Evolutionary conservation across 2,888 invertebrate genomes (phyloP).

Genomic region (Sphecodes monilicornis): DNA sequence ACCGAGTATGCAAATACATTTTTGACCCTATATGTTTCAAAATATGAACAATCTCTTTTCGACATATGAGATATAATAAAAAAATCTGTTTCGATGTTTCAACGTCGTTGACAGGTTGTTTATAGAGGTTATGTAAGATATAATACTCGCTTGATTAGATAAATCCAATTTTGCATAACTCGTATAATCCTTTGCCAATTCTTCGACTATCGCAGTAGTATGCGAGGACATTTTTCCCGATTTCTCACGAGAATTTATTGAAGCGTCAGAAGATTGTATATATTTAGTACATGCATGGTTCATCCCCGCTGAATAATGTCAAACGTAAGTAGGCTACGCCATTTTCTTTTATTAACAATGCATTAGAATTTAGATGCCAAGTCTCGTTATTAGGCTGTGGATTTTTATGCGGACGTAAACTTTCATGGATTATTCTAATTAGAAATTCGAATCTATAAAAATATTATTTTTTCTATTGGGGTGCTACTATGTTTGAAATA

Average conservation of each 20-base stretch:
- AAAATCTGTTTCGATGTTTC: neutral
- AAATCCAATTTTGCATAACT: slow-evolving; percentile 79
- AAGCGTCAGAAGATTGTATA: neutral
- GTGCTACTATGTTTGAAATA: neutral
- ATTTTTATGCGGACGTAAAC: neutral
- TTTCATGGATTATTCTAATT: neutral
- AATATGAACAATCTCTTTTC: neutral
- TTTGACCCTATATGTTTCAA: neutral
- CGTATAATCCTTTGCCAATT: slow-evolving; percentile 80
- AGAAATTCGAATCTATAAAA: neutral
- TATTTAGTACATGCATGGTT: slow-evolving; percentile 20
- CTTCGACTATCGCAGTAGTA: slow-evolving; percentile 73
- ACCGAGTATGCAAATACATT: neutral
- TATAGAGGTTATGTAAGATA: slow-evolving; percentile 34
- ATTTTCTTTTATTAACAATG: slow-evolving; percentile 14
- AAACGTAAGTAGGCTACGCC: neutral
- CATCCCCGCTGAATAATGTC: neutral
- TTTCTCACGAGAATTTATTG: slow-evolving; percentile 11
- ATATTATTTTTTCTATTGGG: neutral
- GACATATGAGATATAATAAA: neutral
- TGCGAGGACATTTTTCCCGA: slow-evolving; percentile 53
- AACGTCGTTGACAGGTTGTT: neutral
- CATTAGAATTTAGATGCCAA: neutral
- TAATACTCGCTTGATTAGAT: slow-evolving; percentile 74
- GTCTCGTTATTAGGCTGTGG: neutral